Base-by-base conservation (phyloP, 1,140 invertebrate genomes). In the Grapholita molesta region DNA sequence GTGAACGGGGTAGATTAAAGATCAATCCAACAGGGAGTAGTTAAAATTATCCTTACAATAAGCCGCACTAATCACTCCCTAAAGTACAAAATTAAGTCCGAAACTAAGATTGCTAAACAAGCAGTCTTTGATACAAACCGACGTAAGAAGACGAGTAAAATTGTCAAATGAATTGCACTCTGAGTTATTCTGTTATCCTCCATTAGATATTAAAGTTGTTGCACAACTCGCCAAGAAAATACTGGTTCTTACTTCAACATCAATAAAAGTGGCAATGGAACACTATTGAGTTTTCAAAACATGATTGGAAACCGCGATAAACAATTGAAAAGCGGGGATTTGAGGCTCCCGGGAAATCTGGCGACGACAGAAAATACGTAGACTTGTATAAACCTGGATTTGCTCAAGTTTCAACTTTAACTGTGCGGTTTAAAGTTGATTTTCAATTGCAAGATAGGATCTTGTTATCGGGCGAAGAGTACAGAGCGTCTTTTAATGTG, bases 261-360 rank as follows among this genome's bases (percentile, higher is more conserved):
- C 42, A 48, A 48, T 48, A 48, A 48, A 48, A 48, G 35, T n/a
- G n/a, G 15, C 42, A 21, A 48, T 5, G 6, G 42, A 18, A 42
- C 38, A 18, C 57, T 55, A 57, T 57, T 57, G 55, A 28, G 25
- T 61, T 61, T 61, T 61, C 7, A 61, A 61, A 48, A 48, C 42
- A 61, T 30, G 55, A 28, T 61, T 15, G 24, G 18, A 61, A 61
- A 61, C 55, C 30, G 11, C 55, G 25, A 61, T 61, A 28, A 61
- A 61, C 55, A 61, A 61, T 61, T 15, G 24, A 61, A 61, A 28
- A 61, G 24, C 55, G 8, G 55, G 21, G 55, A 30, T 61, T 61
- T 61, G 25, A 61, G 55, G n/a, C 55, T 28, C 55, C 5, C 24
- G 55, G 55, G 55, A 61, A 61, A 61, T 61, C 55, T 25, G 1